phyloP scores from a whole-genome alignment of 2,113 vertebrate genomes.

The Opisthocomus hoazin region DNA sequence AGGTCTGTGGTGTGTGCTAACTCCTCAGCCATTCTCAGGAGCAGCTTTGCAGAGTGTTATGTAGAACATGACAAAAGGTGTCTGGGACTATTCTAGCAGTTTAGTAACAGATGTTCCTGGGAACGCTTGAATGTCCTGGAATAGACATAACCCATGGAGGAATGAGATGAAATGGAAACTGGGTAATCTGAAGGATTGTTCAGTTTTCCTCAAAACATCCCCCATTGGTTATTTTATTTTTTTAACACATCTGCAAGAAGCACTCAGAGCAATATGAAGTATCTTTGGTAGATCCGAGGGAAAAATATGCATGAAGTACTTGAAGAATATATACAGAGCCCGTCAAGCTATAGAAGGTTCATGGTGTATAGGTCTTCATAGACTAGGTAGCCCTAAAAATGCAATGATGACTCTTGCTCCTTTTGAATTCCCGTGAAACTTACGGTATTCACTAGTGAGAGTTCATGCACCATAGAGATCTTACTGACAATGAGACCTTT shows the following conservation, averaged over 20 bases:
- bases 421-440: background rate
- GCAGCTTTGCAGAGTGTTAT: background rate
- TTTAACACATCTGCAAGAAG: background rate
- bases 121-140: background rate
- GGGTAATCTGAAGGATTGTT: background rate
- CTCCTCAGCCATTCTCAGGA: background rate
- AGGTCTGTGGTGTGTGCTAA: background rate
- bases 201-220: background rate
- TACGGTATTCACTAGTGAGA: background rate
- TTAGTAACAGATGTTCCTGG: background rate
- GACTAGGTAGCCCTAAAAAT: background rate
- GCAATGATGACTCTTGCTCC: background rate
- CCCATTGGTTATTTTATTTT: background rate
- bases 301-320: background rate
- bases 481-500: background rate
- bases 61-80: background rate
- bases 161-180: background rate
- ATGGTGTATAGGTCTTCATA: background rate
- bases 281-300: background rate
- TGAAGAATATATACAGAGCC: background rate
- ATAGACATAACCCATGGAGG: background rate
- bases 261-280: background rate
- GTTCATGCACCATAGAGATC: background rate
- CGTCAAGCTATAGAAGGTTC: background rate
- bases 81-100: background rate